These are phyloP conservation scores for Cremastinae sp. DNA, from an alignment of 2,888 invertebrate genomes.

Conservation along the genomic window DNA sequence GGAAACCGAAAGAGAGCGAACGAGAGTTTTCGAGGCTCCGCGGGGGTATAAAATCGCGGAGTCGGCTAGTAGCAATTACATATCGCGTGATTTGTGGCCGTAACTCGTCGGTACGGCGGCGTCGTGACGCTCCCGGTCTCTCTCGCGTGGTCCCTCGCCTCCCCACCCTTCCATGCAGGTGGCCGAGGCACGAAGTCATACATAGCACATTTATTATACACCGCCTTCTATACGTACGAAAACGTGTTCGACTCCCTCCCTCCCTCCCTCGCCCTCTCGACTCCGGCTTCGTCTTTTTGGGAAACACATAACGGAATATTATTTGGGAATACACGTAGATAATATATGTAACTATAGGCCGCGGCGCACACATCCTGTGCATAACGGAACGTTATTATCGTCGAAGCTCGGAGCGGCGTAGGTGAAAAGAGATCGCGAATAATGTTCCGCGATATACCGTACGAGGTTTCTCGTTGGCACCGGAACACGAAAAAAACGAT, in stretches of 20 bases:
- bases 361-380: conserved; percentile 9
- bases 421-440: conserved; percentile 47
- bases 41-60: conserved; percentile 74
- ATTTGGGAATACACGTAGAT: conserved; percentile 59
- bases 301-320: conserved; percentile 71
- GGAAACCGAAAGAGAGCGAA: conserved; percentile 47
- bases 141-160: conserved; percentile 66
- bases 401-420: conserved; percentile 24
- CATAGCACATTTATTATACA: conserved; percentile 62
- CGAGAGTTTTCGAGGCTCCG: conserved; percentile 38
- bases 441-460: conserved; percentile 45
- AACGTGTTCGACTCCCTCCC: conserved; percentile 40
- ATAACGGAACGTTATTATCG: conserved; percentile 70
- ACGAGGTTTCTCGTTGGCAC: conserved; percentile 53
- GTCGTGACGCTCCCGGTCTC: conserved; percentile 79
- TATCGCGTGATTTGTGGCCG: conserved; percentile 80
- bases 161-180: conserved; percentile 66
- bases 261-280: conserved; percentile 36
- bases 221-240: conserved; percentile 37
- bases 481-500: conserved; percentile 17
- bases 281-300: conserved; percentile 69
- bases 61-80: conserved; percentile 79
- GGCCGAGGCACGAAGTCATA: conserved; percentile 76
- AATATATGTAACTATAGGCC: conserved; percentile 35
- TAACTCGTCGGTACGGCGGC: conserved; percentile 80